Conservation (phyloP, 64 coral and sea anemone genomes). For the Dendronephthya gigantea region DNA sequence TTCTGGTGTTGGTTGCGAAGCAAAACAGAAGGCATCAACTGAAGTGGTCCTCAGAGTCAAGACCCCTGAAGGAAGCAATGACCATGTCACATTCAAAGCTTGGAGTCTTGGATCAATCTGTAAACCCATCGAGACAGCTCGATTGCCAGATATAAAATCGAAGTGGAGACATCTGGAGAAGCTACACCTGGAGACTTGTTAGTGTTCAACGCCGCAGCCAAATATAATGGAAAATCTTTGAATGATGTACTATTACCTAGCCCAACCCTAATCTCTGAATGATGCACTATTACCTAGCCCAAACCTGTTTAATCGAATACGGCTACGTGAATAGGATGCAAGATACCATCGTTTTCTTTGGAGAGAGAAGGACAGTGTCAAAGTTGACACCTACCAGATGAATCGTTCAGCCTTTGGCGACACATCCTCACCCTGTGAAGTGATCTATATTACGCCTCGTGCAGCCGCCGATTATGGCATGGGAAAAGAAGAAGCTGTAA, state of each 20-base stretch:
- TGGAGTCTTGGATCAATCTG: neutral
- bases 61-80: neutral
- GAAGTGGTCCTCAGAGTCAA: neutral
- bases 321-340: neutral
- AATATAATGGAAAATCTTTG: neutral
- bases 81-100: neutral
- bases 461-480: neutral
- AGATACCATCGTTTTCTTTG: neutral
- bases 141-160: neutral
- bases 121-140: neutral
- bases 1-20: neutral
- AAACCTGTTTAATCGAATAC: neutral
- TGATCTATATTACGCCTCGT: neutral
- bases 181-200: neutral
- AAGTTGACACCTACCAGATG: neutral
- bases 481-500: neutral
- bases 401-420: neutral
- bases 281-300: neutral
- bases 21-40: neutral
- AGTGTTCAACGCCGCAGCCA: neutral
- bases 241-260: neutral
- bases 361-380: neutral
- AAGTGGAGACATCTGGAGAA: constrained; percentile 6
- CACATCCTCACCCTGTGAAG: neutral
- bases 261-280: neutral